Conservation (phyloP, 2,888 invertebrate species). For the Himalopsyche anomala region DNA sequence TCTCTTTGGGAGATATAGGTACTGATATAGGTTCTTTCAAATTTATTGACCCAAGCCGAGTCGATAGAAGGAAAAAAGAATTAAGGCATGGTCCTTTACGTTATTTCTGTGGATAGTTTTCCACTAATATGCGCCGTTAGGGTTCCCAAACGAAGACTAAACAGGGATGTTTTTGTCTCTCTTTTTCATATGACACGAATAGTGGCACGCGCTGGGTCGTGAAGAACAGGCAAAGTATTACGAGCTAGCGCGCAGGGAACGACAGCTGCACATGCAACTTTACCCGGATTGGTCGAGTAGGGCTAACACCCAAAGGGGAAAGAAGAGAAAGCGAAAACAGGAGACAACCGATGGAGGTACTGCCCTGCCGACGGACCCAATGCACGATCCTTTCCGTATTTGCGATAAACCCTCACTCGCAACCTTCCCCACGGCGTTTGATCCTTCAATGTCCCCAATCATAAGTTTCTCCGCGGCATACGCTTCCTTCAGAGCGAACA, state of each 20-base stretch:
- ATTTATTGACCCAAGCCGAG: neutral
- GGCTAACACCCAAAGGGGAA: conserved; percentile 99
- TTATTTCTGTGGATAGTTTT: conserved; percentile 8
- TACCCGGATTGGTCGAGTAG: conserved; percentile 99
- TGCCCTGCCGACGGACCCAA: conserved; percentile 71
- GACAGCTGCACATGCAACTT: conserved; percentile 99
- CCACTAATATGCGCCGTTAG: conserved; percentile 27
- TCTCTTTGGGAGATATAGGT: neutral
- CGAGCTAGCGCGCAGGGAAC: conserved; percentile 98
- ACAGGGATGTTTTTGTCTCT: conserved; percentile 39
- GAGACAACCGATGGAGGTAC: conserved; percentile 98
- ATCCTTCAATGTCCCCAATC: conserved; percentile 26
- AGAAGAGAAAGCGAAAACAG: conserved; percentile 99
- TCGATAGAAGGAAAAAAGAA: neutral
- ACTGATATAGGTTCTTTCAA: neutral
- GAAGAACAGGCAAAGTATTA: conserved; percentile 99
- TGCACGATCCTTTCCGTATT: conserved; percentile 42
- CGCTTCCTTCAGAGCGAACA: too few relatives aligned
- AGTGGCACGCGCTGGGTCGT: conserved; percentile 99
- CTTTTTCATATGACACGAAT: conserved; percentile 73
- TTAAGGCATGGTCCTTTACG: neutral
- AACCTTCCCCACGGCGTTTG: conserved; percentile 22
- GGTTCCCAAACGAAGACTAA: conserved; percentile 47
- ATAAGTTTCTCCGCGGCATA: neutral
- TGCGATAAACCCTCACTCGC: neutral